phyloP scores from a whole-genome alignment of 2,888 invertebrate genomes.

The Phaedon cochleariae region DNA sequence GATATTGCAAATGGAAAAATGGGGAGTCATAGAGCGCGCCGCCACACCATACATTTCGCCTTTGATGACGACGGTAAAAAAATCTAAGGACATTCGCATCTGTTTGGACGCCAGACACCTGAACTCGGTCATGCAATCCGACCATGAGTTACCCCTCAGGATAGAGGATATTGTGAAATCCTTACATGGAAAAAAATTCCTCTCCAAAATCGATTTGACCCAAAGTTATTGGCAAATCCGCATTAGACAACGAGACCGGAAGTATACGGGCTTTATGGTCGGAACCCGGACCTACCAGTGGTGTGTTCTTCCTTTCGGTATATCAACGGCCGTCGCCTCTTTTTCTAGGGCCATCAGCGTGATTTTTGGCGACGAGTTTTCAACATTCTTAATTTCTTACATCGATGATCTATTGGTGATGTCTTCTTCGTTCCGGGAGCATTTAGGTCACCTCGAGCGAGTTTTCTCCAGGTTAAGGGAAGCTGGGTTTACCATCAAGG shows the following conservation, averaged over 20 bases:
- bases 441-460: neutral
- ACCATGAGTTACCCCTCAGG: neutral
- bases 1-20: slow-evolving; percentile 10
- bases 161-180: slow-evolving; percentile 1
- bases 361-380: neutral
- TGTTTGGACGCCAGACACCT: neutral
- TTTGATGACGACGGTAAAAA: neutral
- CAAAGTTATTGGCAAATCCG: slow-evolving; percentile 5
- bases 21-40: slow-evolving; percentile 15
- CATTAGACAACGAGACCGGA: neutral
- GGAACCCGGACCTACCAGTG: neutral
- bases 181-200: neutral
- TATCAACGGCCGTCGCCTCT: neutral
- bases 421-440: neutral
- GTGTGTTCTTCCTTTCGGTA: neutral
- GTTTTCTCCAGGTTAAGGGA: neutral
- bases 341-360: neutral
- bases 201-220: neutral
- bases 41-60: slow-evolving; percentile 8
- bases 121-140: neutral
- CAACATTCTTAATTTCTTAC: neutral
- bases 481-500: slow-evolving; percentile 1
- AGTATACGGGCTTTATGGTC: neutral
- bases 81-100: neutral
- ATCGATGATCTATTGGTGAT: slow-evolving; percentile 2